A percentile compares a stretch with the other conserved stretches of the same genome.
phyloP scores from a whole-genome alignment of 2,797 vertebrate species.

The Leptoclinus maculatus region DNA sequence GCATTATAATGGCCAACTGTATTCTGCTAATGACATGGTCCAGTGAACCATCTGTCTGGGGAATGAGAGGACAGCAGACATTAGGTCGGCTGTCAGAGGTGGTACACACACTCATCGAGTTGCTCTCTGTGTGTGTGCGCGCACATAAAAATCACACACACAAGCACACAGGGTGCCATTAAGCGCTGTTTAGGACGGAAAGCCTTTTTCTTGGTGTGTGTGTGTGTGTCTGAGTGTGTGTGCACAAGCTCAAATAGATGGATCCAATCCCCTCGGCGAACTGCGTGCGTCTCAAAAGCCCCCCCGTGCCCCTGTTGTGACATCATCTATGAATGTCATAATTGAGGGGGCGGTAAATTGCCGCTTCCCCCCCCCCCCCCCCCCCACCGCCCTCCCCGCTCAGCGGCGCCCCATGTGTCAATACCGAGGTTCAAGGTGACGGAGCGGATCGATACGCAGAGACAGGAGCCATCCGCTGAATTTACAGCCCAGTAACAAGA shows the following conservation, averaged over 20 bases:
- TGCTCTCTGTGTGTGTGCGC: conserved; percentile 5
- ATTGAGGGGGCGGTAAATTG: conserved; percentile 98
- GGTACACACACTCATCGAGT: conserved; percentile 39
- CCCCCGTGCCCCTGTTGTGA: conserved; percentile 85
- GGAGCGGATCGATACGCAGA: conserved; percentile 94
- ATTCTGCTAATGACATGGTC: conserved; percentile 77
- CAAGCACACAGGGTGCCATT: conserved; percentile 65
- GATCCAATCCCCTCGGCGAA: conserved; percentile 68
- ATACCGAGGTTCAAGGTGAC: conserved; percentile 99
- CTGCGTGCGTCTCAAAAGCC: conserved; percentile 57
- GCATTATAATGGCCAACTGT: conserved; percentile 70
- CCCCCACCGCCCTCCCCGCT: conserved; percentile 65
- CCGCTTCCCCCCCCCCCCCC: conserved; percentile 52
- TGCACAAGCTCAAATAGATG: conserved; percentile 70
- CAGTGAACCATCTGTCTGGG: conserved; percentile 77
- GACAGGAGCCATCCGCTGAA: conserved; percentile 99
- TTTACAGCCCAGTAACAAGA: conserved; percentile 99
- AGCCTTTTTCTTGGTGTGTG: conserved; percentile 56
- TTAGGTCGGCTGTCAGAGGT: conserved; percentile 68
- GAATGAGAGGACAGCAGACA: conserved; percentile 67
- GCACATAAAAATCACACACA: conserved; percentile 49
- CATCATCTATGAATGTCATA: conserved; percentile 99
- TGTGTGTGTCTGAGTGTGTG: conserved; percentile 37
- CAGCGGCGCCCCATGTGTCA: conserved; percentile 96
- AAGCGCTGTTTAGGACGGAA: conserved; percentile 66